Evolutionary conservation across 2,797 vertebrate species (phyloP).

Genomic region (Sebastes oblongus): DNA sequence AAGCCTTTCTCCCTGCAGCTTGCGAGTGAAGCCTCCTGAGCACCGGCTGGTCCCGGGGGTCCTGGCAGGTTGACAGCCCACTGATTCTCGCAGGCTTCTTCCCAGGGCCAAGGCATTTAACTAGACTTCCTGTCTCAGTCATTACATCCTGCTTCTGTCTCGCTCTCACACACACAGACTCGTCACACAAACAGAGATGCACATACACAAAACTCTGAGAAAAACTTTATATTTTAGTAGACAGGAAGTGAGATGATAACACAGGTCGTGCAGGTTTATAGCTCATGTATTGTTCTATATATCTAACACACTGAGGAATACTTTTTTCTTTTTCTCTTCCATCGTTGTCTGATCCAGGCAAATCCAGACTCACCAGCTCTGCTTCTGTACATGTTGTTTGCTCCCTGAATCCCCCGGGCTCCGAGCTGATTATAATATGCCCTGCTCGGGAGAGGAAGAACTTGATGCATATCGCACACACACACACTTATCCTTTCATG

Average conservation of each 20-base stretch:
- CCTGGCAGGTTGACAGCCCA: slow-evolving; percentile 64
- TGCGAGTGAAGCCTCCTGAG: slow-evolving; percentile 51
- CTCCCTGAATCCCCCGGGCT: slow-evolving; percentile 49
- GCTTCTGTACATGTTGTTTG: slow-evolving; percentile 38
- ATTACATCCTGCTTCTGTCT: slow-evolving; percentile 29
- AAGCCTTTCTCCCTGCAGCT: slow-evolving; percentile 41
- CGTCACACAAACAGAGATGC: neutral
- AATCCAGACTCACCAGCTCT: slow-evolving; percentile 44
- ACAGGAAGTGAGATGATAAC: slow-evolving; percentile 23
- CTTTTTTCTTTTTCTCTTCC: neutral
- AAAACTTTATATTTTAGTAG: slow-evolving; percentile 7
- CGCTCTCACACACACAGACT: neutral
- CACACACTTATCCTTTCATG: slow-evolving; percentile 49
- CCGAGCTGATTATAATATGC: slow-evolving; percentile 60
- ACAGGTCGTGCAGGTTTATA: slow-evolving; percentile 10
- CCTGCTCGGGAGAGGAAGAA: slow-evolving; percentile 26
- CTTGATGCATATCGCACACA: slow-evolving; percentile 35
- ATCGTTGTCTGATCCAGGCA: slow-evolving; percentile 39
- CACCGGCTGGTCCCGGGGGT: slow-evolving; percentile 57
- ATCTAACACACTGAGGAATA: slow-evolving; percentile 13
- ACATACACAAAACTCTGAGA: neutral
- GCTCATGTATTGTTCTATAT: slow-evolving; percentile 22
- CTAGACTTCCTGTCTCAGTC: slow-evolving; percentile 49
- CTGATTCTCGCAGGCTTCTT: slow-evolving; percentile 57
- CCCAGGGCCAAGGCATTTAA: slow-evolving; percentile 55